Percentiles rank a stretch among this genome's conserved stretches.
phyloP scores from a whole-genome alignment of 1,140 invertebrate genomes.

The Phthorimaea operculella region DNA sequence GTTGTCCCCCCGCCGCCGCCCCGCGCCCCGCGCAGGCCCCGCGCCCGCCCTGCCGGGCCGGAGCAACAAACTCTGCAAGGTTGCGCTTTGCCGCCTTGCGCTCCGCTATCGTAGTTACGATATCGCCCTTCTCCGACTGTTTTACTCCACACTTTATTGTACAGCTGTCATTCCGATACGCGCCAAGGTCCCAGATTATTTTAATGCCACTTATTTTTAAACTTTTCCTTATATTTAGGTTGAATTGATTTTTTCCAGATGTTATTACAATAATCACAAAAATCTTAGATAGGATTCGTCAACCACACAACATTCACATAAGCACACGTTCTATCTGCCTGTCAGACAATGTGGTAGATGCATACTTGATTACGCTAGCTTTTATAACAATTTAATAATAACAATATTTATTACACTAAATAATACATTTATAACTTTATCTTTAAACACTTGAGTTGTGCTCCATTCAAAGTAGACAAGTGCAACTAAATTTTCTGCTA shows the following conservation, averaged over 20 bases:
- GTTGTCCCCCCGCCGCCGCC: constrained; percentile 27
- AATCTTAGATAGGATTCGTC: too few relatives aligned
- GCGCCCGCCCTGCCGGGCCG: constrained; percentile 11
- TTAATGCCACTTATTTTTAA: background rate
- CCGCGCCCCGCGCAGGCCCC: constrained; percentile 10
- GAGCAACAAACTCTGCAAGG: constrained; percentile 65
- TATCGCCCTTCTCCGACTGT: constrained; percentile 62
- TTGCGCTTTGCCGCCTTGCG: constrained; percentile 40
- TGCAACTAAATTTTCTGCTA: background rate
- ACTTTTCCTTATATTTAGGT: background rate
- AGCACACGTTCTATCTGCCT: too few relatives aligned
- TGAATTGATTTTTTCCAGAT: too few relatives aligned
- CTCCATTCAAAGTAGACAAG: too few relatives aligned
- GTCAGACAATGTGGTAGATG: too few relatives aligned
- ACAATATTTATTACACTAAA: too few relatives aligned
- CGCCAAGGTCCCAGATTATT: constrained; percentile 37
- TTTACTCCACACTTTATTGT: constrained; percentile 54
- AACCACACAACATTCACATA: too few relatives aligned
- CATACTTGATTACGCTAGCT: too few relatives aligned
- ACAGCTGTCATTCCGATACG: constrained; percentile 54
- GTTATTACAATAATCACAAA: too few relatives aligned
- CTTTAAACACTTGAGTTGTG: too few relatives aligned
- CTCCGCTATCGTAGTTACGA: constrained; percentile 57
- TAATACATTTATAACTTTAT: too few relatives aligned
- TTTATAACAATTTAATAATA: too few relatives aligned